Evolutionary conservation across 2,797 vertebrate genomes (phyloP).

Genomic region (Cryptoblepharus egeriae): DNA sequence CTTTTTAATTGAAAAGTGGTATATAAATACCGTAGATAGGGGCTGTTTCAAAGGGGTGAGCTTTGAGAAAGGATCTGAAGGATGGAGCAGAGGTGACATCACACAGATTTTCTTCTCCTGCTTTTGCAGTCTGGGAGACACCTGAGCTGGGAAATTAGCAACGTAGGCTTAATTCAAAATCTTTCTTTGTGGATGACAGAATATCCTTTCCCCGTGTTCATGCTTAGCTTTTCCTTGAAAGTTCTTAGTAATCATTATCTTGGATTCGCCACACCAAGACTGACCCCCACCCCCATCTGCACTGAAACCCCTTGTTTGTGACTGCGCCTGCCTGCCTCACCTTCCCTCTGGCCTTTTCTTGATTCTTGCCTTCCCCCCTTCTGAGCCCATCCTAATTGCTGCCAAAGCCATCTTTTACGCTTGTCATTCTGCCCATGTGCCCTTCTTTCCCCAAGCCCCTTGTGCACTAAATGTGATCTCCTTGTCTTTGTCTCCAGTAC

Average conservation of each 20-base stretch:
- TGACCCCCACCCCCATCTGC: constrained; percentile 40
- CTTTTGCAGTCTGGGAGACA: not conserved
- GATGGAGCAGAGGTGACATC: no score
- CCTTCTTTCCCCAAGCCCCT: not conserved
- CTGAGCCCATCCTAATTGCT: not conserved
- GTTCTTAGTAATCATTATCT: constrained; percentile 61
- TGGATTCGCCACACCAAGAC: constrained; percentile 48
- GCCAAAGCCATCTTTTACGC: constrained; percentile 18
- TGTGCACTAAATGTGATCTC: not conserved
- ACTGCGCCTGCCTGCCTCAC: constrained; percentile 34
- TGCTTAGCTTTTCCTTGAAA: constrained; percentile 47
- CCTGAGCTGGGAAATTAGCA: not conserved
- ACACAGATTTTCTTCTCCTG: no score
- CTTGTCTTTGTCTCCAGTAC: not conserved
- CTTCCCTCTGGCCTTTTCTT: constrained; percentile 23
- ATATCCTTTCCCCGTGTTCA: not conserved
- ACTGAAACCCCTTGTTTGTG: constrained; percentile 24
- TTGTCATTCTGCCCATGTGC: not conserved
- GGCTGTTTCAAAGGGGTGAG: no score
- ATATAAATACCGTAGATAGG: no score
- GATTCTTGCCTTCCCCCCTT: not conserved
- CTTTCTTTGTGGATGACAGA: not conserved
- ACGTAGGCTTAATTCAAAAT: not conserved
- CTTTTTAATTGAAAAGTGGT: no score
- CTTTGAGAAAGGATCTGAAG: no score